A percentile compares a stretch with the other conserved stretches of the same genome.
phyloP scores from a whole-genome alignment of 2,888 invertebrate species.

The Heliconius ethilla region DNA sequence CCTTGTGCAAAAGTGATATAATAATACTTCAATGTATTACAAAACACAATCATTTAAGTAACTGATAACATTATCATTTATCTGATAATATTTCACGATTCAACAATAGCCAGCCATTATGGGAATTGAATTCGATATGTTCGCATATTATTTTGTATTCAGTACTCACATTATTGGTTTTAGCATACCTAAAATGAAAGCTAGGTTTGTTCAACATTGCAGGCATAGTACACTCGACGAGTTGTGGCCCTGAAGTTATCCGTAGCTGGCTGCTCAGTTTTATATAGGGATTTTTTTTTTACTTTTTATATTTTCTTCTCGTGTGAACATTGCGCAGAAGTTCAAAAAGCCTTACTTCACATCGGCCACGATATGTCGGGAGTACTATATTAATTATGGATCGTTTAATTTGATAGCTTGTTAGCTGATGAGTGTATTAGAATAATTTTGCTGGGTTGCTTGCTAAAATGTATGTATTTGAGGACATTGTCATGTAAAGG shows the following conservation, averaged over 20 bases:
- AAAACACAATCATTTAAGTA: neutral
- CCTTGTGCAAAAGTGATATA: neutral
- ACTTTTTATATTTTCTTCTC: neutral
- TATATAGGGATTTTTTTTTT: neutral
- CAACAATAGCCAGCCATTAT: conserved; percentile 9
- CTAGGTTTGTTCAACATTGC: neutral
- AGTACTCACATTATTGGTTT: conserved; percentile 6
- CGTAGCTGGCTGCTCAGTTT: too few species aligned
- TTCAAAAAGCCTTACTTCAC: neutral
- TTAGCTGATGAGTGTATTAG: neutral
- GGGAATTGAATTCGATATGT: conserved; percentile 15
- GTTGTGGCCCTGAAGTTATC: neutral
- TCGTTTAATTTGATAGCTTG: conserved; percentile 1
- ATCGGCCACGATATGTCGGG: neutral
- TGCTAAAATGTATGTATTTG: neutral
- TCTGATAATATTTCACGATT: conserved; percentile 15
- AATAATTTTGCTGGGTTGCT: neutral
- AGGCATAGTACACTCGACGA: neutral
- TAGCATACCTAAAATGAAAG: neutral
- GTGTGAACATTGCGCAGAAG: neutral
- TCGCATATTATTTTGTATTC: neutral
- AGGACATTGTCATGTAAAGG: neutral
- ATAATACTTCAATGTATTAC: neutral
- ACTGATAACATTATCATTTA: conserved; percentile 12
- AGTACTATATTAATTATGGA: neutral